These are phyloP conservation scores for Pemphigus obesinymphae DNA, from an alignment of 1,140 invertebrate genomes.

Conservation along the genomic window DNA sequence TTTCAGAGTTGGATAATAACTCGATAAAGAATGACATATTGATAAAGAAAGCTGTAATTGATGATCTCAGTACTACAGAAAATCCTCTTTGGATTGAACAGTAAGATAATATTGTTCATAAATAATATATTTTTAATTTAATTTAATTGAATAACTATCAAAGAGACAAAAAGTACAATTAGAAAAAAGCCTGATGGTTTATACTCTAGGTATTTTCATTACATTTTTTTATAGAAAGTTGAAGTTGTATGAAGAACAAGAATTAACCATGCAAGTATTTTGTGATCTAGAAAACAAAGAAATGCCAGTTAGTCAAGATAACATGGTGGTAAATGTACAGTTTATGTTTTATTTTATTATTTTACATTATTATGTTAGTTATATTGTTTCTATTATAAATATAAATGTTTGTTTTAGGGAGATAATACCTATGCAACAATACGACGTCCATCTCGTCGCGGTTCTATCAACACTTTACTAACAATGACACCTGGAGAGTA, in stretches of 20 bases:
- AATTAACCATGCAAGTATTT: slow-evolving; percentile 88
- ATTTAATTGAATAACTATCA: background rate
- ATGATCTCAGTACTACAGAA: slow-evolving; percentile 81
- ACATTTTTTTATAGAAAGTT: slow-evolving; percentile 61
- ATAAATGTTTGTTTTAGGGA: slow-evolving; percentile 45
- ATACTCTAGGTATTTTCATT: background rate
- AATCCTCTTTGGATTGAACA: slow-evolving; percentile 92
- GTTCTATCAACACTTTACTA: slow-evolving; percentile 51
- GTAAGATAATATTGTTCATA: slow-evolving; percentile 53
- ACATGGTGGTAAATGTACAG: background rate
- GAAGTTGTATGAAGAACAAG: slow-evolving; percentile 86
- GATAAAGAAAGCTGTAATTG: slow-evolving; percentile 75
- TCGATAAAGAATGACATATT: slow-evolving; percentile 67
- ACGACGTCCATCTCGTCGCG: slow-evolving; percentile 60
- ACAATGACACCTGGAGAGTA: slow-evolving; percentile 59
- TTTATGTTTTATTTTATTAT: background rate
- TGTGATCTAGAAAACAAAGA: slow-evolving; percentile 54
- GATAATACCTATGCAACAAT: slow-evolving; percentile 87
- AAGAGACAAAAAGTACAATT: background rate
- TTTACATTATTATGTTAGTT: background rate
- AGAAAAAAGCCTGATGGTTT: no score
- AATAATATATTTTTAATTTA: background rate
- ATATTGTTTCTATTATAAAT: background rate
- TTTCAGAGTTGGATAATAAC: slow-evolving; percentile 34
- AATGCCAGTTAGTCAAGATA: slow-evolving; percentile 1